Evolutionary conservation across 2,888 invertebrate genomes (phyloP).

Genomic region (Scaptomyza polygonia): DNA sequence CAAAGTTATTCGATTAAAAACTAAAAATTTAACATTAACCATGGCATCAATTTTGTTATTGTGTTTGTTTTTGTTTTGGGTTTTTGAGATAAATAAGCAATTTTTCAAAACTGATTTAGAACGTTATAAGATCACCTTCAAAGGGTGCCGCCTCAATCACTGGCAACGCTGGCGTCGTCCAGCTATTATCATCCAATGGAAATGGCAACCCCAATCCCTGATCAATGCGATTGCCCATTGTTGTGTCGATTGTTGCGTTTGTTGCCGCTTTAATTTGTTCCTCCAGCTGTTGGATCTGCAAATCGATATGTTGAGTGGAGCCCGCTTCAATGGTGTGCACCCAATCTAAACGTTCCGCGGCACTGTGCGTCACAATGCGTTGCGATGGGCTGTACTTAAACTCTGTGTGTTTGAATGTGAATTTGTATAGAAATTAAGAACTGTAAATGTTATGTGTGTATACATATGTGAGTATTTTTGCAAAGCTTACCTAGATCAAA

Average conservation of each 20-base stretch:
- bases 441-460: too few relatives aligned
- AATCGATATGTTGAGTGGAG: conserved; percentile 92
- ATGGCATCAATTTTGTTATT: conserved; percentile 1
- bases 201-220: conserved; percentile 86
- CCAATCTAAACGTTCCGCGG: conserved; percentile 94
- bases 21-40: conserved; percentile 28
- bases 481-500: conserved; percentile 93
- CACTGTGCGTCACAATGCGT: conserved; percentile 91
- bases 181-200: conserved; percentile 65
- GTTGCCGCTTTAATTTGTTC: conserved; percentile 85
- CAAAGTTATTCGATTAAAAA: conserved; percentile 20
- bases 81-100: conserved; percentile 39
- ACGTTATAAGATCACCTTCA: conserved; percentile 87
- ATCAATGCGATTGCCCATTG: conserved; percentile 84
- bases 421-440: too few relatives aligned
- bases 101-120: conserved; percentile 69
- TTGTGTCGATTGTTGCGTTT: not conserved
- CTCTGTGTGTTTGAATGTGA: conserved; percentile 85
- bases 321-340: conserved; percentile 92
- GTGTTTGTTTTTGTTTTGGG: not conserved
- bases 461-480: not conserved
- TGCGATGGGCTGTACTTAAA: conserved; percentile 93
- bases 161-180: not conserved
- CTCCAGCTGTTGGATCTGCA: conserved; percentile 87
- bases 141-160: too few relatives aligned